Base-by-base conservation (phyloP, 2,888 invertebrate genomes). In the Dolichopus griseipennis region DNA sequence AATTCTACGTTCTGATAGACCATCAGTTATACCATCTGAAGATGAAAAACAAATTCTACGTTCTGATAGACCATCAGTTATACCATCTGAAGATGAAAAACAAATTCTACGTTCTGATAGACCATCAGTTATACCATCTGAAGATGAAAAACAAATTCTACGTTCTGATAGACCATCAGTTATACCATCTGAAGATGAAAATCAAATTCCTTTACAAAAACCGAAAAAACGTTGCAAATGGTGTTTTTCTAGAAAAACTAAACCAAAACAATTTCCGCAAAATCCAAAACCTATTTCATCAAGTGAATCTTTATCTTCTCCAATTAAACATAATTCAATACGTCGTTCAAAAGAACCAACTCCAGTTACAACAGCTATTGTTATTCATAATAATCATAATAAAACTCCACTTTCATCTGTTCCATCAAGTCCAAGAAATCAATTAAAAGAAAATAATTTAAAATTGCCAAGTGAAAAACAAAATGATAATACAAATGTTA, bases 131-230 rank as follows among this genome's bases (percentile, higher is more conserved):
- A 61, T 71, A 34, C 65, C 69, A 10, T 37, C 37, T 37, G 52
- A 52, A 52, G n/a, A 72, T n/a, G 72, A 72, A 67, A 71, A 71
- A 33, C 37, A 8, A n/a, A n/a, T n/a, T n/a, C n/a, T 72, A n/a
- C 68, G 66, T 22, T 65, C 70, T 10, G 70, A 70, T 5, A 69
- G 52, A 3, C 61, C 67, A 63, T 70, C 72, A 18, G 70, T 72
- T 5, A 61, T 71, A 34, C 65, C 69, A 15, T 41, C 41, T 41
- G 41, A 41, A 41, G 41, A 41, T 41, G 12, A 37, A 37, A 37
- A 37, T 37, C n/a, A 52, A 41, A 52, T 52, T 52, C 8, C 37
- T 10, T 18, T 52, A 52, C 52, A 52, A 52, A 41, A 52, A 9
- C 65, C 69, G 33, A 66, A 70, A 65, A 68, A 67, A 70, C 62